Percentiles rank a stretch among this genome's conserved stretches.
These are phyloP conservation scores for Acipenser ruthenus DNA, from an alignment of 2,797 vertebrate species.

Conservation along the genomic window DNA sequence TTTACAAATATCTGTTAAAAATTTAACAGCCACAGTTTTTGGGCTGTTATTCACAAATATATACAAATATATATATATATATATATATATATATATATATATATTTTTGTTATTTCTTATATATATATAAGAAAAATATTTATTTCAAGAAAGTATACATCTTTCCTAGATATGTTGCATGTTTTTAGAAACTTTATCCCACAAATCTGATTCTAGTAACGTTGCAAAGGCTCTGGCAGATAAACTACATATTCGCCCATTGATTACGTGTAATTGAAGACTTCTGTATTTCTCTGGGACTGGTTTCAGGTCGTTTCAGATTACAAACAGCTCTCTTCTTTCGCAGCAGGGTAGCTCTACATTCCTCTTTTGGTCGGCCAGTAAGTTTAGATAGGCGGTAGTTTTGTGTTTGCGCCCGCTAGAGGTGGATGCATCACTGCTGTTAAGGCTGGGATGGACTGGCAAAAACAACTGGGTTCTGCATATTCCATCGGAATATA, in stretches of 20 bases:
- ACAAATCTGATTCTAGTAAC: too few species aligned
- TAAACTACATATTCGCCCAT: neutral
- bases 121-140: too few species aligned
- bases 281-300: conserved; percentile 55
- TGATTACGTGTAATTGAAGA: conserved; percentile 56
- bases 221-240: too few species aligned
- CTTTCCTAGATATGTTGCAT: too few species aligned
- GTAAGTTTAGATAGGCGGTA: conserved; percentile 52
- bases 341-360: conserved; percentile 83
- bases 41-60: too few species aligned
- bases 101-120: too few species aligned
- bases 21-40: too few species aligned
- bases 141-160: too few species aligned
- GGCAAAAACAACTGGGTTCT: conserved; percentile 50
- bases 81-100: too few species aligned
- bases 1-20: too few species aligned
- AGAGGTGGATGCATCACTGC: conserved; percentile 85
- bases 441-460: conserved; percentile 77
- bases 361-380: conserved; percentile 79
- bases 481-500: conserved; percentile 31
- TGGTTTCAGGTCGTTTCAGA: conserved; percentile 72
- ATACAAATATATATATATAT: too few species aligned
- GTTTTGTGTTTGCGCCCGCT: conserved; percentile 64
- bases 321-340: conserved; percentile 99
- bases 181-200: too few species aligned